These are phyloP conservation scores for Dicranocentrus wangi DNA, from an alignment of 2,888 invertebrate species.

Conservation along the genomic window DNA sequence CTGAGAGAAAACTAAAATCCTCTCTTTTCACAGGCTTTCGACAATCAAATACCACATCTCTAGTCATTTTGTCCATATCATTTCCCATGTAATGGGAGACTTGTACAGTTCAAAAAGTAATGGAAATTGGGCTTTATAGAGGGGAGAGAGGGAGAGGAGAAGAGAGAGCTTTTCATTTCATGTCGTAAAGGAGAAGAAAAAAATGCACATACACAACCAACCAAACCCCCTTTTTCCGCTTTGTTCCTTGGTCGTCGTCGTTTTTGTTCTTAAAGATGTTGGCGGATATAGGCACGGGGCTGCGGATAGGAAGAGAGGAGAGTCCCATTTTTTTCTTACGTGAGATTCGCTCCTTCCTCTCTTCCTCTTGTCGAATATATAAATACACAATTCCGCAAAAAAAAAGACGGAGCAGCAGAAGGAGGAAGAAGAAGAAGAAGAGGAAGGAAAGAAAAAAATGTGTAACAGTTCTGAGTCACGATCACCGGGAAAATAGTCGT, in stretches of 20 bases:
- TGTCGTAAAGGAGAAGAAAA: slow-evolving; percentile 46
- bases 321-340: neutral
- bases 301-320: too few species aligned
- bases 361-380: too few species aligned
- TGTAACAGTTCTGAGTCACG: slow-evolving; percentile 48
- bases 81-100: slow-evolving; percentile 55
- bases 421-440: neutral
- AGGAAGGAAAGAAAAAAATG: neutral
- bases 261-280: too few species aligned
- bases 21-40: neutral
- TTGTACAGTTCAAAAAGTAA: slow-evolving; percentile 36
- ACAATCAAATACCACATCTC: slow-evolving; percentile 51
- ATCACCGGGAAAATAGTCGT: slow-evolving; percentile 52
- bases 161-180: slow-evolving; percentile 50
- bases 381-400: too few species aligned
- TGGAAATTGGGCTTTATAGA: slow-evolving; percentile 43
- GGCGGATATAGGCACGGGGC: too few species aligned
- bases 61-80: slow-evolving; percentile 61
- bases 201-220: neutral
- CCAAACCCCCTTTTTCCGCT: slow-evolving; percentile 10
- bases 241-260: slow-evolving; percentile 18
- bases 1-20: too few species aligned
- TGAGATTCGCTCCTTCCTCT: neutral
- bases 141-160: too few species aligned
- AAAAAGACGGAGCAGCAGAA: too few species aligned